Evolutionary conservation across 53 echinoderm and acorn worm genomes (phyloP), one percentile per base, ranked within the genome.

Genomic region (Luidia sarsii): DNA sequence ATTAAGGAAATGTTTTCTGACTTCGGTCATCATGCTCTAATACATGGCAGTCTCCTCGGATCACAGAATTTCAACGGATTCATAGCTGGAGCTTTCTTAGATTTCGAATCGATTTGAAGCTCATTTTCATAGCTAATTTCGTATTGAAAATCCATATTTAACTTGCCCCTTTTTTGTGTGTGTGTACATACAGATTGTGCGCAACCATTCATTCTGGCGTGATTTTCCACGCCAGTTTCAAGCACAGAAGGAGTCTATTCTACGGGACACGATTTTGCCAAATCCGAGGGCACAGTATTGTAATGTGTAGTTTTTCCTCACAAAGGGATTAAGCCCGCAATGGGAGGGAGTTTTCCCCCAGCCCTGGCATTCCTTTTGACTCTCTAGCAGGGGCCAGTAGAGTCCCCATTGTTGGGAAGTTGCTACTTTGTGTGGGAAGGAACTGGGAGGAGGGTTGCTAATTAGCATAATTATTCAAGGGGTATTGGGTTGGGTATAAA

Each of bases 11-110:
- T 71, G 8, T 20, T 23, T 22, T 51, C 54, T 34, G 36, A 51
- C 19, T 33, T 24, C 4, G 36, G 53, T 36, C 14, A 7, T 0
- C 3, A 1, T 52, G 71, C 71, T 7, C 71, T 52, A 4, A 31
- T 52, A 34, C 71, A 36, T 22, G 54, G 71, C 10, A 34, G 36
- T 35, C 24, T 71, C 2, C 71, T 71, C 53, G 71, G 71, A 18
- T 71, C 71, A 5, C 21, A 14, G 8, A 13, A 53, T 20, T 53
- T 71, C 36, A 20, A 50, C 33, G 70, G 70, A 16, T n/a, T 14
- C 50, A n/a, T 69, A 15, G 50, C 30, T 21, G 70, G 49, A 23
- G 3, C 30, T 1, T 30, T 18, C 30, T 31, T 69, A n/a, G 51
- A 69, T 50, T 69, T 33, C 19, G 18, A 7, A 21, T 43, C 15